phyloP scores from a whole-genome alignment of 2,797 vertebrate species.

The Betta splendens region DNA sequence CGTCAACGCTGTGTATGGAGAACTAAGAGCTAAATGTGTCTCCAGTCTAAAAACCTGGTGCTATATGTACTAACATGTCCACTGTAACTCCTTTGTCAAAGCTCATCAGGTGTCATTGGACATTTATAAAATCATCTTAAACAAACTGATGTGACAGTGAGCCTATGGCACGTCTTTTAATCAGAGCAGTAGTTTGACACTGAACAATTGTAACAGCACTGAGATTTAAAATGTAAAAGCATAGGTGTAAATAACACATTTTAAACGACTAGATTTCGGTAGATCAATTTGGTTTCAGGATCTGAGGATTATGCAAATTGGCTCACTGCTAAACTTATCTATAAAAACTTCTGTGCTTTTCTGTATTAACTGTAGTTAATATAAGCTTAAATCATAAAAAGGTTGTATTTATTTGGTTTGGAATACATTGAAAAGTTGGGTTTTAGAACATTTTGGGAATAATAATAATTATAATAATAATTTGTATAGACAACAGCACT shows the following conservation, averaged over 20 bases:
- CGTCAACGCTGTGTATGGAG: background rate
- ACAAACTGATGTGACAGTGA: background rate
- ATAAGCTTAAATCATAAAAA: too few species aligned
- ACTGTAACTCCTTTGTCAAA: background rate
- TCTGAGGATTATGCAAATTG: background rate
- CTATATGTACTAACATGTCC: background rate
- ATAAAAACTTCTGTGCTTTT: too few species aligned
- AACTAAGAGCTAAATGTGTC: background rate
- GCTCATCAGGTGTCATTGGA: background rate
- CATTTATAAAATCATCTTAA: background rate
- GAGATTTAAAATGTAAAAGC: slow-evolving; percentile 2
- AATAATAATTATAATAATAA: too few species aligned
- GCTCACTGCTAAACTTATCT: background rate
- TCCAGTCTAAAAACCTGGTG: background rate
- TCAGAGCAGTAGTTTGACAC: background rate
- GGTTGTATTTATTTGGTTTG: too few species aligned
- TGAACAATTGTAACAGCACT: background rate
- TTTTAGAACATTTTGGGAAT: too few species aligned
- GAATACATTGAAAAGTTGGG: too few species aligned
- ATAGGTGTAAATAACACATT: background rate
- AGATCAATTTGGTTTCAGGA: background rate
- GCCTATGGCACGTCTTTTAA: background rate
- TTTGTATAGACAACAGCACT: too few species aligned
- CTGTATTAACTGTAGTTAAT: too few species aligned
- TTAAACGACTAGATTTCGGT: background rate